Base-by-base conservation (phyloP, 2,113 vertebrate species). In the Falcunculus frontatus region DNA sequence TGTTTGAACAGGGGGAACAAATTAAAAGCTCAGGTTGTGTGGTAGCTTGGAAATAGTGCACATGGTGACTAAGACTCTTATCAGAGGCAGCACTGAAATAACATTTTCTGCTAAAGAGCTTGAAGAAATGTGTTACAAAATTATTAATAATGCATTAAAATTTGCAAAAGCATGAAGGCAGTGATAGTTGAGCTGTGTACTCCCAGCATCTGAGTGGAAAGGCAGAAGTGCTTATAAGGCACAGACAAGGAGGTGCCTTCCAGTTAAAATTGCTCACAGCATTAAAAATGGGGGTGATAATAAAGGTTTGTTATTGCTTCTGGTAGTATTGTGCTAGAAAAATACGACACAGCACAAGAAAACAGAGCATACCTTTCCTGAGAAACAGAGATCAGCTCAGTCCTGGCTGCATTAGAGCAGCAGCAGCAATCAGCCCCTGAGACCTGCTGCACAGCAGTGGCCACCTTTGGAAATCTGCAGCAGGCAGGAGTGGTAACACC, bases 81-180 rank as follows among this genome's bases (percentile, higher is more conserved):
- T 95, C 95, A 95, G 74, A 96, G 49, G 68, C 87, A 96, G 84
- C 82, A 56, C 72, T 81, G 94, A 95, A 96, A 97, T 95, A 96
- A 96, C 82, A 93, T 95, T 94, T 96, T 95, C 88, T 96, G 70
- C 89, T 96, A 91, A 96, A 95, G 73, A 96, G 86, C 93, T 95
- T 91, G 87, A 90, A 96, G 90, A 97, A 97, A 96, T 93, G 92
- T 85, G 85, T 91, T 96, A 96, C 74, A 68, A 93, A 97, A 95
- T 96, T 96, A 97, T 97, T 96, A 97, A 97, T 97, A 96, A 97
- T 97, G 94, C 90, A 95, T 94, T 96, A 94, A 95, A 93, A 93
- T 96, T 96, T 97, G 84, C 90, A 95, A 80, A 86, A 96, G 83
- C 87, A 94, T 95, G 91, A 97, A 96, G 90, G 59, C 76, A 96